These are phyloP conservation scores for Cephus spinipes DNA, from an alignment of 2,888 invertebrate genomes.

Conservation along the genomic window DNA sequence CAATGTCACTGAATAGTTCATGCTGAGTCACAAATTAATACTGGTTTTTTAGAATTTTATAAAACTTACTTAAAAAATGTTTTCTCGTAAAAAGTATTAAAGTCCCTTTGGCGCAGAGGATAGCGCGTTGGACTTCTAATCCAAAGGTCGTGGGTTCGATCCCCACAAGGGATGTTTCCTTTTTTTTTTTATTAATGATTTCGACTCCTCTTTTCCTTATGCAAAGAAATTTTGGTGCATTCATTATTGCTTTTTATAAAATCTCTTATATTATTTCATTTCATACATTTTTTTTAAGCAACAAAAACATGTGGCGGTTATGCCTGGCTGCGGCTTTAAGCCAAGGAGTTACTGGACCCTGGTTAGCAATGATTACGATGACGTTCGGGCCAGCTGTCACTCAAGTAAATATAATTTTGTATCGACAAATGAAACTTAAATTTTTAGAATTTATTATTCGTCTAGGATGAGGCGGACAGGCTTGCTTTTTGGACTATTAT, in stretches of 20 bases:
- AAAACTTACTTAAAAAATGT: neutral
- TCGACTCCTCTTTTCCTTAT: neutral
- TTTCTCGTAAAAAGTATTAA: conserved; percentile 10
- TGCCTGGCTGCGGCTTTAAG: conserved; percentile 47
- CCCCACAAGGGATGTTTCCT: conserved; percentile 63
- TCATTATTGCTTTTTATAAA: neutral
- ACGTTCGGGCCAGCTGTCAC: conserved; percentile 44
- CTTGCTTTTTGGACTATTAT: conserved; percentile 57
- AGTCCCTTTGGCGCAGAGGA: conserved; percentile 66
- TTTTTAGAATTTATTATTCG: neutral
- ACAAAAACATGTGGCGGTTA: conserved; percentile 48
- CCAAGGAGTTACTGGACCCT: conserved; percentile 52
- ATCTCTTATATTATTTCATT: neutral
- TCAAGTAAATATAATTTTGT: conserved; percentile 35
- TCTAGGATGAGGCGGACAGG: conserved; percentile 50
- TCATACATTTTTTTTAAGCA: conserved; percentile 28
- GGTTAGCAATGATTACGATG: conserved; percentile 52
- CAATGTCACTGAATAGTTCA: neutral
- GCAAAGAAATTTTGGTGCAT: neutral
- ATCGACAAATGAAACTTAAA: neutral
- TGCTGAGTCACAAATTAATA: neutral
- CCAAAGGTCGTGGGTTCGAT: conserved; percentile 66
- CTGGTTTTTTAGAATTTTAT: neutral
- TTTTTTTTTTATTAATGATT: conserved; percentile 32
- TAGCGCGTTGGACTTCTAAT: conserved; percentile 66